Base-by-base conservation (phyloP, 1,140 invertebrate species). In the Drosophila simulans region DNA sequence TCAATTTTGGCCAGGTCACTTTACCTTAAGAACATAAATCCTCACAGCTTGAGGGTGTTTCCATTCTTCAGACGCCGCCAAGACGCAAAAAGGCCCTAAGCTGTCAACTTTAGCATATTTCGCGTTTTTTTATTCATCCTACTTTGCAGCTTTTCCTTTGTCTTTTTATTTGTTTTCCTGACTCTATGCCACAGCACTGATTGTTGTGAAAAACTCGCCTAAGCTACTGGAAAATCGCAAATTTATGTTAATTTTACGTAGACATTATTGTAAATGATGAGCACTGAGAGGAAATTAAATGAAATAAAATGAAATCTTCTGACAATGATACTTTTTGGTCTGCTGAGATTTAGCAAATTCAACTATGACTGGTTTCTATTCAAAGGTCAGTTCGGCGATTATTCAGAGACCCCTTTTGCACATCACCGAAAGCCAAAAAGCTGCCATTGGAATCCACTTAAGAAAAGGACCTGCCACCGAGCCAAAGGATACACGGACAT, bases 171-270 rank as follows among this genome's bases (percentile, higher is more conserved):
- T 85, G 63, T 48, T 86, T 85, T 52, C 56, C 52, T 20, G 51
- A 51, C 27, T 65, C 52, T 37, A 20, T 46, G 64, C 56, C 59
- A 46, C n/a, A 43, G 22, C 34, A 13, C 25, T 62, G 58, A 45
- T 62, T 83, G 20, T 60, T 55, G 35, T 17, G 58, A 42, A 73
- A 48, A 43, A 39, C 75, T 64, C 58, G 62, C 56, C 79, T 79
- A 84, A 76, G 77, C 80, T 75, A 64, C 43, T 76, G 66, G 71
- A 75, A 76, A 79, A 86, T 76, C 59, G 77, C 81, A 79, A 88
- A 88, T 88, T 86, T 86, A 86, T 86, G 82, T 79, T 83, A 86
- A 86, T 86, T 86, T 88, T 56, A 52, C 63, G 56, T 69, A 49
- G 63, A 49, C 80, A 78, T 83, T 82, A 84, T 84, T 80, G 79